Conservation (phyloP, 1,140 invertebrate genomes). For the Holotrichia oblita region DNA sequence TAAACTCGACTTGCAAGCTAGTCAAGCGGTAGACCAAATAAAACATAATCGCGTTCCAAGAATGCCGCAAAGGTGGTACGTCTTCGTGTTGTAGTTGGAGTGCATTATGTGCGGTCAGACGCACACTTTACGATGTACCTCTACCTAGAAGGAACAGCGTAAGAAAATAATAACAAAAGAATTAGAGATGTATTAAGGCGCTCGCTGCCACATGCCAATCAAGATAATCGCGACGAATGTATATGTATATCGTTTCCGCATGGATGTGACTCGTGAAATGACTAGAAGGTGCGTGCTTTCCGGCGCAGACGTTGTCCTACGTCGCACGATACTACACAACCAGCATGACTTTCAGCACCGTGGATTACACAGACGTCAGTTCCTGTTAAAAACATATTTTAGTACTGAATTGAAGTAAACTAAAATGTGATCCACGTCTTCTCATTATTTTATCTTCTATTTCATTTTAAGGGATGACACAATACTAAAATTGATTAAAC, state of each 20-base stretch:
- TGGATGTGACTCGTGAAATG: slow-evolving; percentile 33
- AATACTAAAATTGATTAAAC: too few relatives aligned
- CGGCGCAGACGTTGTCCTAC: slow-evolving; percentile 4
- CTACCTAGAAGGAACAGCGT: not conserved
- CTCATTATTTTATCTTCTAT: too few relatives aligned
- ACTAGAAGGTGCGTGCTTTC: slow-evolving; percentile 14
- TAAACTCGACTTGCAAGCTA: too few relatives aligned
- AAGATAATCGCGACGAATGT: slow-evolving; percentile 21
- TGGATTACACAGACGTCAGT: too few relatives aligned
- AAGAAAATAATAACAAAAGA: slow-evolving; percentile 15
- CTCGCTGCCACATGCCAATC: slow-evolving; percentile 31
- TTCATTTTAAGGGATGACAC: too few relatives aligned
- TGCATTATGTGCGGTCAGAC: not conserved
- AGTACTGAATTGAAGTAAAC: too few relatives aligned
- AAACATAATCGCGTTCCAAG: slow-evolving; percentile 3
- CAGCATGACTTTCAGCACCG: too few relatives aligned
- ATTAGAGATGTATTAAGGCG: slow-evolving; percentile 20
- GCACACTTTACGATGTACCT: not conserved
- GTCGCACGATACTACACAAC: not conserved
- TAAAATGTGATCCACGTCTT: too few relatives aligned
- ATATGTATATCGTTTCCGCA: slow-evolving; percentile 23
- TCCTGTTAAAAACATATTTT: too few relatives aligned
- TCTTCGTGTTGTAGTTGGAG: not conserved
- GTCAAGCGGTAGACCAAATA: too few relatives aligned
- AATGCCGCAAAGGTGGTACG: not conserved